Conservation (phyloP, 2,888 invertebrate species). For the Pachymerium ferrugineum region DNA sequence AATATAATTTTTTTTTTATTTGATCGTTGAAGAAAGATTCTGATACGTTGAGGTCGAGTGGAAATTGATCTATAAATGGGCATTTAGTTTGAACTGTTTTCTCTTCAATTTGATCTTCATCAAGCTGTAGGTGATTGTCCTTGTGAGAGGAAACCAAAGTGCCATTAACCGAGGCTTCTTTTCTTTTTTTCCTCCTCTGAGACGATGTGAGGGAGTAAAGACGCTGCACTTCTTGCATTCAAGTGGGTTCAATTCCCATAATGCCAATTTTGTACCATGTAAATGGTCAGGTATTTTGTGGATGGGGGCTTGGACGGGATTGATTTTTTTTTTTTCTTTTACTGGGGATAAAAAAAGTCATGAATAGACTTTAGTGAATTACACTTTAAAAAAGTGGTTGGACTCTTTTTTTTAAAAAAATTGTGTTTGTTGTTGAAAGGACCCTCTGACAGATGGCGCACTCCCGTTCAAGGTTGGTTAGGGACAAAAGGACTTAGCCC, state of each 20-base stretch:
- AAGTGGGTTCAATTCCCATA: slow-evolving; percentile 23
- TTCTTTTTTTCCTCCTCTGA: not conserved
- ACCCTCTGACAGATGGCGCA: slow-evolving; percentile 8
- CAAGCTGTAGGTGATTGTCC: slow-evolving; percentile 29
- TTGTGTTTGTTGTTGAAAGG: not conserved
- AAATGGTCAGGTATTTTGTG: slow-evolving; percentile 20
- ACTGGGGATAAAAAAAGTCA: no score
- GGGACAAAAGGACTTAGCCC: slow-evolving; percentile 22
- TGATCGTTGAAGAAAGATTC: not conserved
- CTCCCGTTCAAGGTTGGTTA: not conserved
- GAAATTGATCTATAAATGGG: slow-evolving; percentile 27
- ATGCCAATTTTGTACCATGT: not conserved
- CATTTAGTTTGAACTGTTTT: slow-evolving; percentile 32
- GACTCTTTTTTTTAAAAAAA: not conserved
- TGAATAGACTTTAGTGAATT: no score
- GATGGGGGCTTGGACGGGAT: not conserved
- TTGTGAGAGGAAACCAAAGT: slow-evolving; percentile 28
- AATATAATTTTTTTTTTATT: not conserved
- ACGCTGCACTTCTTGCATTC: slow-evolving; percentile 21
- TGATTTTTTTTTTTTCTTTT: no score
- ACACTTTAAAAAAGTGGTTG: not conserved
- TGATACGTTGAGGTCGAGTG: not conserved
- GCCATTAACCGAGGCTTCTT: slow-evolving; percentile 18
- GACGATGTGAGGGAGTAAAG: slow-evolving; percentile 19
- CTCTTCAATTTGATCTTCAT: slow-evolving; percentile 32